Base-by-base conservation (phyloP, 2,113 vertebrate genomes). In the Lepidothrix coronata region DNA sequence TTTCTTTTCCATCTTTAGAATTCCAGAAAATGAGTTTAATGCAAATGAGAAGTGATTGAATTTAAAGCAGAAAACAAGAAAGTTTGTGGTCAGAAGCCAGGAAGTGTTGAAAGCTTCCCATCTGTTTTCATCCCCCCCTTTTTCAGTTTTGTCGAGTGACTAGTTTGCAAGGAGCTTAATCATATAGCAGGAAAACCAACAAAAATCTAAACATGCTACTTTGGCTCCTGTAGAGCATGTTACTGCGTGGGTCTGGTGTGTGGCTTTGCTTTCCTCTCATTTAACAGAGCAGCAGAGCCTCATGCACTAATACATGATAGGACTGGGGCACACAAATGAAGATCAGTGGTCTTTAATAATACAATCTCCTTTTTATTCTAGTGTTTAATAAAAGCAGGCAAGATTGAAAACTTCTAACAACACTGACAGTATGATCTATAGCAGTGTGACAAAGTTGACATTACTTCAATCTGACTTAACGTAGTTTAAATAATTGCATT, bases 401-500 rank as follows among this genome's bases (percentile, higher is more conserved):
- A 85, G 44, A 70, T 49, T 87, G 70, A 95, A 96, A 70, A 85
- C 24, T 61, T 67, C 72, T 89, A 70, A 86, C 85, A 93, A 13
- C 21, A 49, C 11, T 86, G 55, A 78, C 81, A 72, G 10, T 35
- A 72, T 91, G 79, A 91, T 93, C 90, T 46, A 78, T 72, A 58
- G 27, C 0, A 0, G 30, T 54, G 25, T 73, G 72, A 88, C 25
- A 41, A 85, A 72, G 92, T 7, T 74, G n/a, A 85, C 74, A 57
- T 78, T 73, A 58, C 37, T 82, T 94, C 74, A 83, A 58, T 67
- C 41, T 85, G 79, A 94, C 49, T 89, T 96, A 92, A 94, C 88
- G 44, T 72, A 82, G 46, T 91, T 95, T 89, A 89, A 93, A 91
- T 91, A 93, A 92, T 94, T 93, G 39, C 71, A 94, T 86, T 94